These are phyloP conservation scores for Cetoscarus ocellatus DNA, from an alignment of 2,797 vertebrate genomes.

Conservation along the genomic window DNA sequence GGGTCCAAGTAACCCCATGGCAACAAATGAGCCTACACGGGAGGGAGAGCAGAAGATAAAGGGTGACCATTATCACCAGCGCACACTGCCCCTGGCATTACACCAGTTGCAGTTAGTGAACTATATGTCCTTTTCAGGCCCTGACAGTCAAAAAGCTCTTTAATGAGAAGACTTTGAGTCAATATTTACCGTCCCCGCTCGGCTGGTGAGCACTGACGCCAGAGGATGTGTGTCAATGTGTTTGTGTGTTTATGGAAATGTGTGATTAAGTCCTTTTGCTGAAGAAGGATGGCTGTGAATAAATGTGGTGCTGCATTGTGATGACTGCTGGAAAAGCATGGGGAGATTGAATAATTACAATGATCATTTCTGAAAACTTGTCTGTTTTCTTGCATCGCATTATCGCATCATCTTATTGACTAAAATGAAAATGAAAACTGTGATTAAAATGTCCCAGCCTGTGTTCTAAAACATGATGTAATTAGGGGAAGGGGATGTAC, in stretches of 20 bases:
- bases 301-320: conserved; percentile 44
- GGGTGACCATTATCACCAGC: conserved; percentile 33
- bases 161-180: conserved; percentile 67
- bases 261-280: conserved; percentile 55
- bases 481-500: not conserved
- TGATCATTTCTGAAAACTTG: conserved; percentile 33
- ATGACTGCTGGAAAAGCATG: conserved; percentile 45
- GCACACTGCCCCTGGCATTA: conserved; percentile 20
- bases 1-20: conserved; percentile 29
- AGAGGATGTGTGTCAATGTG: conserved; percentile 65
- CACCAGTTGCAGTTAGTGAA: conserved; percentile 41
- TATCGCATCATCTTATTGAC: conserved; percentile 17
- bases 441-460: not conserved
- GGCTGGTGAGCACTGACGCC: conserved; percentile 45
- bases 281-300: conserved; percentile 56
- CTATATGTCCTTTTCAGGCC: conserved; percentile 49
- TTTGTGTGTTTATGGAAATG: conserved; percentile 76
- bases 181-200: conserved; percentile 66
- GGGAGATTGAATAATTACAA: conserved; percentile 51
- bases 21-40: conserved; percentile 7
- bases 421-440: conserved; percentile 22
- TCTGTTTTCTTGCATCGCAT: conserved; percentile 41
- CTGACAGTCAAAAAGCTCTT: conserved; percentile 45
- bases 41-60: conserved; percentile 26
- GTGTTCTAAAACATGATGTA: not conserved